Evolutionary conservation across 2,888 invertebrate genomes (phyloP).

Genomic region (Spilarctia lutea): DNA sequence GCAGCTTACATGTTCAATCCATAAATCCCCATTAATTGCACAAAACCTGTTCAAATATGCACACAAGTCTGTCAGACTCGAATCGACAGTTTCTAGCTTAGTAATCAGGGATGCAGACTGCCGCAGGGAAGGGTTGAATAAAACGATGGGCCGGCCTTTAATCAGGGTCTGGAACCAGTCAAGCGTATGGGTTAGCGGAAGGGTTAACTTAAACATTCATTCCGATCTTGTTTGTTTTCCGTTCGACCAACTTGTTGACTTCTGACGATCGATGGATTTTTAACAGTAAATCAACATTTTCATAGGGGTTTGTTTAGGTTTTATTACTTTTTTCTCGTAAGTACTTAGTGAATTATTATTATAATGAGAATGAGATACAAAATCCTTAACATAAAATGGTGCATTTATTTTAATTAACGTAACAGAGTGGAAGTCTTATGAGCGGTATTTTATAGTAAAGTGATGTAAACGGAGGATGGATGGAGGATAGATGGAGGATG

Average conservation of each 20-base stretch:
- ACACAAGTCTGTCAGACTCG: constrained; percentile 6
- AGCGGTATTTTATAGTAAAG: too few relatives aligned
- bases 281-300: constrained; percentile 1
- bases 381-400: too few relatives aligned
- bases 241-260: constrained; percentile 22
- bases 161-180: constrained; percentile 28
- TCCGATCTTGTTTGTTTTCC: constrained; percentile 36
- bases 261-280: constrained; percentile 3
- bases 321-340: neutral
- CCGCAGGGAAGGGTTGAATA: constrained; percentile 35
- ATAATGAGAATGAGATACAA: too few relatives aligned
- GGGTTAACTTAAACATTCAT: constrained; percentile 36
- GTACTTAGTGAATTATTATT: too few relatives aligned
- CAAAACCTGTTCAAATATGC: constrained; percentile 15
- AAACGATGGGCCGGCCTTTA: constrained; percentile 39
- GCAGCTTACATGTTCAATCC: neutral
- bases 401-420: too few relatives aligned
- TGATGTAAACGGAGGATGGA: too few relatives aligned
- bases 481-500: too few relatives aligned
- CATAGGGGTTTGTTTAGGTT: neutral
- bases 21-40: constrained; percentile 3
- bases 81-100: constrained; percentile 26
- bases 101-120: constrained; percentile 37
- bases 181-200: constrained; percentile 27
- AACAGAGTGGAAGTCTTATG: too few relatives aligned